These are phyloP conservation scores for Fragum fragum DNA, from an alignment of 2,888 invertebrate genomes.

Conservation along the genomic window DNA sequence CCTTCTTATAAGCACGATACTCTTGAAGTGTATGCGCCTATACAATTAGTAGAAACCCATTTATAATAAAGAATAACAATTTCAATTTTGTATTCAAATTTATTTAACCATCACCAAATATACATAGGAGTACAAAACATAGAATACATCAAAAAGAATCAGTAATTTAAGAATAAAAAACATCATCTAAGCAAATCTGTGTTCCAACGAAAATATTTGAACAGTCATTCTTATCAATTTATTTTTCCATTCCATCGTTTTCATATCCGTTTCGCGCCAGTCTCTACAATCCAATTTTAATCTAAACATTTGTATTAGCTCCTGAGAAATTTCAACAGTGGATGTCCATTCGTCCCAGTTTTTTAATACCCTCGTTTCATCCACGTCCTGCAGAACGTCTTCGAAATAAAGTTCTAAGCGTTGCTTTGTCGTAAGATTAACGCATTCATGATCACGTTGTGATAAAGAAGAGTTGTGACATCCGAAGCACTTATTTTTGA, in stretches of 20 bases:
- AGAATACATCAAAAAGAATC: background rate
- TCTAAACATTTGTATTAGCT: slow-evolving; percentile 37
- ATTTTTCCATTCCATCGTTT: slow-evolving; percentile 40
- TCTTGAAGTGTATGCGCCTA: background rate
- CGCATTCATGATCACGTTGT: slow-evolving; percentile 45
- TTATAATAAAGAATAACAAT: background rate
- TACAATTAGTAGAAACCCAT: background rate
- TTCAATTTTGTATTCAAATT: background rate
- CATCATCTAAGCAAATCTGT: slow-evolving; percentile 15
- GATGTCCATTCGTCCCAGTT: slow-evolving; percentile 37
- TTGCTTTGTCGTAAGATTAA: slow-evolving; percentile 28
- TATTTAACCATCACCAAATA: background rate
- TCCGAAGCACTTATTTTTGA: slow-evolving; percentile 43
- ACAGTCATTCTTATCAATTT: slow-evolving; percentile 41
- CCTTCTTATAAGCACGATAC: slow-evolving; percentile 5
- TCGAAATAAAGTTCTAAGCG: slow-evolving; percentile 49
- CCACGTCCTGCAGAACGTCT: slow-evolving; percentile 42
- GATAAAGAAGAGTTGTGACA: slow-evolving; percentile 39
- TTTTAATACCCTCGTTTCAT: slow-evolving; percentile 35
- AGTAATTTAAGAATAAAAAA: background rate
- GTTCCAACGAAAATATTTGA: slow-evolving; percentile 34
- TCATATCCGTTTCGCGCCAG: slow-evolving; percentile 53
- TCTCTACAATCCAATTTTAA: slow-evolving; percentile 43
- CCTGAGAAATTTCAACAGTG: slow-evolving; percentile 11
- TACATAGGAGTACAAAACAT: background rate